Percentiles rank a stretch among this genome's conserved stretches.
Conservation (phyloP, 2,888 invertebrate genomes). For the Rhopalosiphum nymphaeae region DNA sequence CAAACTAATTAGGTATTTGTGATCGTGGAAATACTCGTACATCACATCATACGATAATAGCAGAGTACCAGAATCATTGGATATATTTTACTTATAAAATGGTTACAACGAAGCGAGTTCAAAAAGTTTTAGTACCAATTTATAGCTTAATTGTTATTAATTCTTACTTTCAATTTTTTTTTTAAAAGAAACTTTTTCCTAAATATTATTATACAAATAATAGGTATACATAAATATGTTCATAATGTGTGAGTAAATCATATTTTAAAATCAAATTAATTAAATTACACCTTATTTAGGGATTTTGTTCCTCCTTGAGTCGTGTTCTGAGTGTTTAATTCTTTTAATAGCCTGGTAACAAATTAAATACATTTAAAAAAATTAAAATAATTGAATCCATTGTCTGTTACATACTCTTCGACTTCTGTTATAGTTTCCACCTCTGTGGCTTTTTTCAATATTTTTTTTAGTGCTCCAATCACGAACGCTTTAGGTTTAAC, state of each 20-base stretch:
- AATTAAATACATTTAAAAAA: background rate
- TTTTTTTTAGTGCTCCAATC: constrained; percentile 37
- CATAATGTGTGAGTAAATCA: background rate
- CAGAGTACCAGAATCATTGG: too few species aligned
- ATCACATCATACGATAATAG: too few species aligned
- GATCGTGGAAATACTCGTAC: too few species aligned
- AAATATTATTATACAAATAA: background rate
- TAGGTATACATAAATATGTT: background rate
- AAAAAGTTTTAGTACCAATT: background rate
- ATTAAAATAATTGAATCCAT: background rate
- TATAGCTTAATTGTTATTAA: background rate
- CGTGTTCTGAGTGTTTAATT: background rate
- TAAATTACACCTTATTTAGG: background rate
- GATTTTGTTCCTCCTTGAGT: background rate
- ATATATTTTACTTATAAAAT: too few species aligned
- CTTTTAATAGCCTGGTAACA: constrained; percentile 42
- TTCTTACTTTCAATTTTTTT: background rate
- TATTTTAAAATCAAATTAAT: background rate
- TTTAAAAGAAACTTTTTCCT: background rate
- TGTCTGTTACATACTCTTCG: background rate
- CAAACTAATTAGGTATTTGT: too few species aligned
- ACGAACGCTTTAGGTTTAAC: background rate
- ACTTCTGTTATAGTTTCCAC: constrained; percentile 11
- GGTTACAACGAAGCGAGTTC: background rate
- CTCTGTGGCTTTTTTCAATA: background rate